phyloP scores from a whole-genome alignment of 1,140 invertebrate genomes.

The Cryptotermes secundus region DNA sequence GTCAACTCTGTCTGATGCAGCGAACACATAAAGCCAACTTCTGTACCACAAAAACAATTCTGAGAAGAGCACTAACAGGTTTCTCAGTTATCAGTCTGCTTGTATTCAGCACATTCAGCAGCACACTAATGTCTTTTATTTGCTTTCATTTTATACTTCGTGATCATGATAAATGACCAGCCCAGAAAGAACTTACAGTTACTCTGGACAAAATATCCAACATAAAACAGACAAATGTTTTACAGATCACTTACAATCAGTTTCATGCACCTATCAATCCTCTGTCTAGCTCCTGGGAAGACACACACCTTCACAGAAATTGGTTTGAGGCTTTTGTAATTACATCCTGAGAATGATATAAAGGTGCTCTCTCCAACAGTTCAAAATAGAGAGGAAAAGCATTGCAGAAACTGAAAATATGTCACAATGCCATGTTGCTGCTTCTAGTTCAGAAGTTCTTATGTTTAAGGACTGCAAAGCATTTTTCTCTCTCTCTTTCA shows the following conservation, averaged over 20 bases:
- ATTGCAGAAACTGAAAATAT: background rate
- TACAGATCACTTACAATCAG: no score
- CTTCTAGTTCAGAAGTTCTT: background rate
- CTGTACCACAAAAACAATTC: no score
- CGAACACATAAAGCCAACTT: no score
- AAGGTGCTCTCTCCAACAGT: background rate
- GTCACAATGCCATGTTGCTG: background rate
- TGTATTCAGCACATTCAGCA: background rate
- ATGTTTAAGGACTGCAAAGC: background rate
- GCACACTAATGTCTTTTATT: background rate
- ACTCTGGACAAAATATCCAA: no score
- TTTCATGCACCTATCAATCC: no score
- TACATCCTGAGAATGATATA: background rate
- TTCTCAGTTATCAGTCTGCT: background rate
- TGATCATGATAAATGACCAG: no score
- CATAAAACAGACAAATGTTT: no score
- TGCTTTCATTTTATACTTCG: background rate
- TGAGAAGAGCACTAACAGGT: no score
- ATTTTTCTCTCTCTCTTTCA: background rate
- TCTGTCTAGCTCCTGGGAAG: no score
- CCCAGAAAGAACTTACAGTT: no score
- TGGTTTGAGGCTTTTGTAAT: background rate
- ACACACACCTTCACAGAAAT: background rate
- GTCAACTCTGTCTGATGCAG: no score
- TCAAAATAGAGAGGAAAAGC: constrained; percentile 6